Percentiles rank a stretch among this genome's conserved stretches.
Conservation (phyloP, 2,797 vertebrate species). For the Liasis olivaceus region DNA sequence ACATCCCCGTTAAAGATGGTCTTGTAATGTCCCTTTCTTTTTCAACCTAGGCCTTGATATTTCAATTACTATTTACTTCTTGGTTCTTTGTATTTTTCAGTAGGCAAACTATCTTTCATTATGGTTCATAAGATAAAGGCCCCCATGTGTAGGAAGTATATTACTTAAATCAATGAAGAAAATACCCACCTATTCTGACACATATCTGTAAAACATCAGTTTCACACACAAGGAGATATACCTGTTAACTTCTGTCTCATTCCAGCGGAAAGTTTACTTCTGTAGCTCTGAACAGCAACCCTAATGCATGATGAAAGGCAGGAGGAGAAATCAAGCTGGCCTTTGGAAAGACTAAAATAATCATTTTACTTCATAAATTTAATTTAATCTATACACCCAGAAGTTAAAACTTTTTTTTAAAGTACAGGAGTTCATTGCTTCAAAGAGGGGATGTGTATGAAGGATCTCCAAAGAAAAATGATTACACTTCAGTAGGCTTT, state of each 20-base stretch:
- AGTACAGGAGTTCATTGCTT: slow-evolving; percentile 16
- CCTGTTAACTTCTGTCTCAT: background rate
- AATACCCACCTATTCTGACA: background rate
- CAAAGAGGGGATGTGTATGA: slow-evolving; percentile 14
- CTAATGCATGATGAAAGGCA: background rate
- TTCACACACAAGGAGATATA: background rate
- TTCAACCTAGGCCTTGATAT: background rate
- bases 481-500: background rate
- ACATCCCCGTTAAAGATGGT: background rate
- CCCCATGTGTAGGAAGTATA: background rate
- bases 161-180: background rate
- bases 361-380: slow-evolving; percentile 28
- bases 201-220: background rate
- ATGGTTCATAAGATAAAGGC: background rate
- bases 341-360: background rate
- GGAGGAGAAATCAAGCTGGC: background rate
- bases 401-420: slow-evolving; percentile 13
- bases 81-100: background rate
- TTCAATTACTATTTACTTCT: background rate
- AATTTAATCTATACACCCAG: slow-evolving; percentile 21
- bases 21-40: background rate
- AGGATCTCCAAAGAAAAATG: background rate
- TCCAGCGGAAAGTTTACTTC: background rate
- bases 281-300: background rate
- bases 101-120: background rate